Evolutionary conservation across 2,113 vertebrate species (phyloP).

Genomic region (Varanus komodoensis): DNA sequence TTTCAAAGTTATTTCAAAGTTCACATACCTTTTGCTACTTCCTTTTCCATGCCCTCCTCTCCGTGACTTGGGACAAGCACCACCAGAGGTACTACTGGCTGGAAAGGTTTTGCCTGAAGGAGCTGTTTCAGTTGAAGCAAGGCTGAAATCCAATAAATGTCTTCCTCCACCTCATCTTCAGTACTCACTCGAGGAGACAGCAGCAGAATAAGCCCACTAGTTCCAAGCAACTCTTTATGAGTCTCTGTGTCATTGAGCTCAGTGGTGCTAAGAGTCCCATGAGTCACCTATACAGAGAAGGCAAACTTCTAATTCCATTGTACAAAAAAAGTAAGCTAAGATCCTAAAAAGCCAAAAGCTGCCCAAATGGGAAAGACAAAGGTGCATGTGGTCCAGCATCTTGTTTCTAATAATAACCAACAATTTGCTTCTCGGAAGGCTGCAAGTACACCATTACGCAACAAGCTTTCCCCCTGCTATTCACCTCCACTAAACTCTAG

Average conservation of each 20-base stretch:
- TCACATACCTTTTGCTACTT: conserved; percentile 76
- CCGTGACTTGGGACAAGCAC: conserved; percentile 81
- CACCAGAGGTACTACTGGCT: conserved; percentile 84
- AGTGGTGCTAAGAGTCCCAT: conserved; percentile 78
- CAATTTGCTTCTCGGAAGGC: not conserved
- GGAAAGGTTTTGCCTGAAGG: conserved; percentile 88
- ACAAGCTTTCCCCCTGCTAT: not conserved
- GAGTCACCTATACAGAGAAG: conserved; percentile 75
- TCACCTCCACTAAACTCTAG: not conserved
- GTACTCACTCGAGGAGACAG: conserved; percentile 76
- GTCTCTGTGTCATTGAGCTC: conserved; percentile 80
- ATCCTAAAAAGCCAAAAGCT: not conserved
- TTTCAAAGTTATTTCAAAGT: conserved; percentile 6
- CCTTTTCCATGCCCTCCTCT: conserved; percentile 44
- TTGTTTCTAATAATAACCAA: not conserved
- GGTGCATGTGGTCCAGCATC: not conserved
- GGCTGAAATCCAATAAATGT: conserved; percentile 87
- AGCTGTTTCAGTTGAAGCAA: conserved; percentile 91
- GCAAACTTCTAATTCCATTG: not conserved
- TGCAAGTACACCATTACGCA: not conserved
- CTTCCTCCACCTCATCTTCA: conserved; percentile 74
- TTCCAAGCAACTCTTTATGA: conserved; percentile 86
- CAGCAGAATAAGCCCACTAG: conserved; percentile 85
- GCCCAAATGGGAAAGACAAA: not conserved
- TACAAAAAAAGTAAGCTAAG: not conserved